Conservation (phyloP, 2,113 vertebrate species). For the Cnemophilus loriae region DNA sequence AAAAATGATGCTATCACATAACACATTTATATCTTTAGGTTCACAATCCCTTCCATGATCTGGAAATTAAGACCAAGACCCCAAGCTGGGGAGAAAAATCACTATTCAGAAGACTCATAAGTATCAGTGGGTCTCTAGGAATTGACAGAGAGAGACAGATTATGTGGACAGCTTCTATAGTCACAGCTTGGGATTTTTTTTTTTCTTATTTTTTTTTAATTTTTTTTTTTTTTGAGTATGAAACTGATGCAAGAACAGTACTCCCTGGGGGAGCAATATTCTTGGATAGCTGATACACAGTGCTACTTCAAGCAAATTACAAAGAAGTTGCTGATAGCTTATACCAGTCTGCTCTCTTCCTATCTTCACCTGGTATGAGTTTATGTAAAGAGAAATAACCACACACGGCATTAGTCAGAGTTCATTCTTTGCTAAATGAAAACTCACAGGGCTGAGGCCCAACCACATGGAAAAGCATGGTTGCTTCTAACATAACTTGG, state of each 20-base stretch:
- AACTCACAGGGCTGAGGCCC: background rate
- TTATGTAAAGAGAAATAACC: background rate
- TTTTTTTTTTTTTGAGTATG: background rate
- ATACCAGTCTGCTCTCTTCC: background rate
- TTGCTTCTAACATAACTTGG: background rate
- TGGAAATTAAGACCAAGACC: background rate
- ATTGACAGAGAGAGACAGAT: background rate
- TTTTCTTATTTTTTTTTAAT: no score
- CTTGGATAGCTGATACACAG: background rate
- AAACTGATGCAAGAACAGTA: background rate
- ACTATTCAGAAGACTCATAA: background rate
- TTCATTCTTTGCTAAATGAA: background rate
- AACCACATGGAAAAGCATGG: background rate
- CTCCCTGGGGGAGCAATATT: background rate
- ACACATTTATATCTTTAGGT: background rate
- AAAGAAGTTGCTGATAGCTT: background rate
- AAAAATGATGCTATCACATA: background rate
- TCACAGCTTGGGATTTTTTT: background rate
- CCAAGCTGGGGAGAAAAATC: background rate
- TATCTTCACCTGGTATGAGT: background rate
- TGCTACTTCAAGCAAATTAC: background rate
- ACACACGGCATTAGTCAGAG: background rate
- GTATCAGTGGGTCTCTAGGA: background rate
- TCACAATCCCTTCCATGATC: background rate
- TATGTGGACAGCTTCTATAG: accelerated